Percentiles rank a stretch among this genome's conserved stretches.
Evolutionary conservation across 2,113 vertebrate genomes (phyloP).

Genomic region (Madoqua kirkii): DNA sequence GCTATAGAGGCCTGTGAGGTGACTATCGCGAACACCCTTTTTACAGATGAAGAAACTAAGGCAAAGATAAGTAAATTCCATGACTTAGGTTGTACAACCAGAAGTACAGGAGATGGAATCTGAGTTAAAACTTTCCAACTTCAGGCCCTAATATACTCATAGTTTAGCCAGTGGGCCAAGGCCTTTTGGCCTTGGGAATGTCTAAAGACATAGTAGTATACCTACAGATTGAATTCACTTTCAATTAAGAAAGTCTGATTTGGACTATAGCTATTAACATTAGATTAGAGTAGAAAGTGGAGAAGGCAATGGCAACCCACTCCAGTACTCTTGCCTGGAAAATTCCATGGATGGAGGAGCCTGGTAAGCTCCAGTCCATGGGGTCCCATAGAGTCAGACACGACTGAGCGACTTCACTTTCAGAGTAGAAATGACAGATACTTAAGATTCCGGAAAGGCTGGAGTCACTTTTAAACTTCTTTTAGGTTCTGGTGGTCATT

Average conservation of each 20-base stretch:
- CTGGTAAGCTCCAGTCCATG: too few relatives aligned
- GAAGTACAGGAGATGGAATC: not conserved
- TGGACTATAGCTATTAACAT: not conserved
- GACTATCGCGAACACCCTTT: not conserved
- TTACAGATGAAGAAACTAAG: not conserved
- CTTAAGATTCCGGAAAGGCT: not conserved
- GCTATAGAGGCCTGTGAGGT: not conserved
- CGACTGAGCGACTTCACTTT: too few relatives aligned
- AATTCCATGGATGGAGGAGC: too few relatives aligned
- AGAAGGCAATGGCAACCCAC: too few relatives aligned
- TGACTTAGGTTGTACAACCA: not conserved
- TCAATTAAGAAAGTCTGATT: not conserved
- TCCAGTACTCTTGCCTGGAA: too few relatives aligned
- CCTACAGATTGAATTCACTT: not conserved
- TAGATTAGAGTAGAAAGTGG: not conserved
- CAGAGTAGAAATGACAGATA: not conserved
- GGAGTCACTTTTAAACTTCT: not conserved
- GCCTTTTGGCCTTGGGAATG: not conserved
- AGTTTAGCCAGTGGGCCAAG: not conserved
- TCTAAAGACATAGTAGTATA: not conserved
- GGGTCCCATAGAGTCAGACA: too few relatives aligned
- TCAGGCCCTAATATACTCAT: not conserved
- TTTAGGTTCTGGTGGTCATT: not conserved
- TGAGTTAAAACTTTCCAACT: not conserved
- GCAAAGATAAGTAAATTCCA: not conserved